Conservation (phyloP, 64 coral and sea anemone species). For the Pocillopora damicornis region DNA sequence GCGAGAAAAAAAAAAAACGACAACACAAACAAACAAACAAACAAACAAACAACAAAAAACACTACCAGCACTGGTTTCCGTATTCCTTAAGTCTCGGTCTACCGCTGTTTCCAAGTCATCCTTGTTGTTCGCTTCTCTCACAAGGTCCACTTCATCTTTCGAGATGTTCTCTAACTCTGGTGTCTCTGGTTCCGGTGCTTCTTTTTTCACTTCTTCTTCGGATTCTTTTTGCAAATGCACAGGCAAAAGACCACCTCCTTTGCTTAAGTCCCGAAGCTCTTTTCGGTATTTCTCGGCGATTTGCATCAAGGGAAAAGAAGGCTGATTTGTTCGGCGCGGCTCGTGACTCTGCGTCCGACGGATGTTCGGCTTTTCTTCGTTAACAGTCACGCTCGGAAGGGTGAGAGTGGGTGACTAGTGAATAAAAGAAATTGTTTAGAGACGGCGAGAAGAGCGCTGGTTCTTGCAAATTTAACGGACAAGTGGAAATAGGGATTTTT, state of each 20-base stretch:
- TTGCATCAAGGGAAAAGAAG: slow-evolving; percentile 32
- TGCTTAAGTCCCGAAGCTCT: slow-evolving; percentile 27
- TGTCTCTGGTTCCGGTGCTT: neutral
- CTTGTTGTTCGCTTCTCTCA: neutral
- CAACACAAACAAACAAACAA: neutral
- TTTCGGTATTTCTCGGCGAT: slow-evolving; percentile 62
- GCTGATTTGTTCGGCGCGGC: neutral
- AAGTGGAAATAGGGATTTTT: neutral
- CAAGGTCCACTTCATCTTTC: neutral
- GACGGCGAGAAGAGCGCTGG: no score
- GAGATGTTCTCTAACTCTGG: neutral
- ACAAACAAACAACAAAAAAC: neutral
- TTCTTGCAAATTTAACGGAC: neutral
- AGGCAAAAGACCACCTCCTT: neutral
- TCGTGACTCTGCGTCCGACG: neutral
- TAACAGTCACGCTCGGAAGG: slow-evolving; percentile 38
- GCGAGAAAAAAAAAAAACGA: neutral
- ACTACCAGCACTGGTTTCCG: neutral
- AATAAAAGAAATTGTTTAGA: neutral
- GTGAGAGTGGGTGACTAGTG: slow-evolving; percentile 36
- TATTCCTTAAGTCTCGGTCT: neutral
- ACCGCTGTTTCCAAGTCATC: neutral
- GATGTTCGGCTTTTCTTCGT: slow-evolving; percentile 4
- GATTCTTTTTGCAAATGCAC: neutral
- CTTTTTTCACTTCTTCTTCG: neutral